Base-by-base conservation (phyloP, 1,140 invertebrate genomes). In the Bombus sibiricus region DNA sequence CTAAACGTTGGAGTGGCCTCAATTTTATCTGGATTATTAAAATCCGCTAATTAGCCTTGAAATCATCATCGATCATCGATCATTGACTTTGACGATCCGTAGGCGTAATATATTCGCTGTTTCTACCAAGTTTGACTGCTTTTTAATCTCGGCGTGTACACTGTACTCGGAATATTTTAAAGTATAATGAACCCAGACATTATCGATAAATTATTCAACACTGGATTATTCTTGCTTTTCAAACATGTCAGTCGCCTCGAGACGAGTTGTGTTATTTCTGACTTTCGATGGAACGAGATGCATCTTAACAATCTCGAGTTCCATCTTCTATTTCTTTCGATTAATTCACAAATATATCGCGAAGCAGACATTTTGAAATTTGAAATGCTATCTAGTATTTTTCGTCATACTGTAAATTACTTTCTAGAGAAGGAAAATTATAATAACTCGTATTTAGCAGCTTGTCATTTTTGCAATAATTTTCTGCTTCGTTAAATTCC, bases 141-240 rank as follows among this genome's bases (percentile, higher is more conserved):
- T 62, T 64, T 64, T 62, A 77, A 77, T 62, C 59, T 41, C 34
- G 28, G 10, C 28, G 13, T n/a, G 53, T 13, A 59, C 53, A 22
- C 15, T 53, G 41, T 53, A 39, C 32, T n/a, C 39, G 64, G 43
- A 47, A 80, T 80, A 80, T 80, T 69, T 69, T 69, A 53, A 69
- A 80, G n/a, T 53, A 37, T 80, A 80, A 69, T n/a, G 64, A 80
- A 66, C 41, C 13, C 62, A 10, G 22, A 8, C 32, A 28, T 47
- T 47, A 68, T 79, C 77, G 64, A 9, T 34, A 34, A 79, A 69
- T 79, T 79, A 79, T 79, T 80, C 64, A 80, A 18, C 62, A 3
- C 12, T 34, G 10, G 32, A 28, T 66, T 47, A 68, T 79, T 79
- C 41, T 43, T 28, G 64, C 18, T 22, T 53, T 28, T 80, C 39